These are phyloP conservation scores for Eurois occulta DNA, from an alignment of 2,888 invertebrate genomes.

Conservation along the genomic window DNA sequence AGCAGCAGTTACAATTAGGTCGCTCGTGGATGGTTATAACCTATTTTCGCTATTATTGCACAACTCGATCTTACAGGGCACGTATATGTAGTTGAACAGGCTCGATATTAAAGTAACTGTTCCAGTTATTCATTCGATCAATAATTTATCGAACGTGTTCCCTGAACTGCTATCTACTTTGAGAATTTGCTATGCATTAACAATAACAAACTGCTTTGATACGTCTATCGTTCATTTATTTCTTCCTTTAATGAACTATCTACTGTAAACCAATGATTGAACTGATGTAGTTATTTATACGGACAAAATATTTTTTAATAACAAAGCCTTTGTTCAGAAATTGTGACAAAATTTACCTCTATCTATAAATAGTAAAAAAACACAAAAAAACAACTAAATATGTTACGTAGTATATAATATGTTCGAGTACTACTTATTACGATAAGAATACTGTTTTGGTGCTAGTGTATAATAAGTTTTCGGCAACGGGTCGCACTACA, in stretches of 20 bases:
- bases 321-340: conserved; percentile 30
- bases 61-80: conserved; percentile 76
- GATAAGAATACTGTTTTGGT: conserved; percentile 4
- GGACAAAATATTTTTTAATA: not conserved
- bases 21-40: conserved; percentile 68
- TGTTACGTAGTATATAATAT: not conserved
- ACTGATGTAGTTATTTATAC: not conserved
- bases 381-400: not conserved
- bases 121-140: conserved; percentile 78
- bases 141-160: conserved; percentile 73
- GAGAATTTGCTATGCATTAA: conserved; percentile 44
- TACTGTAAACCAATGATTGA: not conserved
- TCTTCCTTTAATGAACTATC: not conserved
- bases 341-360: conserved; percentile 5
- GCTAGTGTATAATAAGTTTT: conserved; percentile 31
- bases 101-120: conserved; percentile 71
- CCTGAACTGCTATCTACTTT: conserved; percentile 59
- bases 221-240: not conserved
- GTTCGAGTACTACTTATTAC: not conserved
- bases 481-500: conserved; percentile 67
- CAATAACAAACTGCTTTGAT: conserved; percentile 16
- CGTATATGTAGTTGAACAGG: conserved; percentile 68
- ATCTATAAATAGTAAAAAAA: not conserved
- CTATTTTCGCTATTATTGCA: conserved; percentile 81
- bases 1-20: not conserved